These are phyloP conservation scores for Myotis myotis DNA, from an alignment of 2,797 vertebrate genomes.

Conservation along the genomic window DNA sequence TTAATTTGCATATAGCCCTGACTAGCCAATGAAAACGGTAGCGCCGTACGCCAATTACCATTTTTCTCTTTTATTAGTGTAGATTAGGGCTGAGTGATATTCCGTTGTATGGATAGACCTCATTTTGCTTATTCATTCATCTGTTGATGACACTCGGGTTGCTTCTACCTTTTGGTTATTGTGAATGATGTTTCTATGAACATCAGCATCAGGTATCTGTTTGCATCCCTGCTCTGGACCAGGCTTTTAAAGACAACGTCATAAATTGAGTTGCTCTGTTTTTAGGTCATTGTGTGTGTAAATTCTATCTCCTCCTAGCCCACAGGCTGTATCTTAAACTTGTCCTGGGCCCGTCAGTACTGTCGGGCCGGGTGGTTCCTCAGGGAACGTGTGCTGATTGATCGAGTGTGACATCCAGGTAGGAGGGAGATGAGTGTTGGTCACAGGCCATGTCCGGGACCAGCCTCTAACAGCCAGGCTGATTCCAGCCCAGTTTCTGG, in stretches of 20 bases:
- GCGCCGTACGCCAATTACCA: too few relatives aligned
- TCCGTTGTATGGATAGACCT: rapidly evolving
- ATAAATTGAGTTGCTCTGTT: background rate
- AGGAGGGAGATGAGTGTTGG: background rate
- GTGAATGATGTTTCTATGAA: background rate
- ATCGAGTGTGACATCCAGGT: background rate
- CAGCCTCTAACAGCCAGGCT: background rate
- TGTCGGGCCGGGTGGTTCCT: background rate
- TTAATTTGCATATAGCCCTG: too few relatives aligned
- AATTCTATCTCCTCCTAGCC: background rate
- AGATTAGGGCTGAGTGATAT: background rate
- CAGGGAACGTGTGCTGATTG: background rate
- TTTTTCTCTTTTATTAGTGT: too few relatives aligned
- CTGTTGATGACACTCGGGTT: background rate
- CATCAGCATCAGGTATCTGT: background rate
- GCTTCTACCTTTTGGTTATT: background rate
- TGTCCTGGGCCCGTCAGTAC: background rate
- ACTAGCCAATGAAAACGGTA: too few relatives aligned
- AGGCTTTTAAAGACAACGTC: background rate
- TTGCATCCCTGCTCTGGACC: background rate
- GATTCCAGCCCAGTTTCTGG: too few relatives aligned
- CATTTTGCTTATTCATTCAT: too few relatives aligned
- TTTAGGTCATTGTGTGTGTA: background rate
- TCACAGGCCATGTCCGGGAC: background rate
- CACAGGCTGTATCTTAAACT: background rate